These are phyloP conservation scores for Xiphias gladius DNA, from an alignment of 2,113 vertebrate species.

Conservation along the genomic window DNA sequence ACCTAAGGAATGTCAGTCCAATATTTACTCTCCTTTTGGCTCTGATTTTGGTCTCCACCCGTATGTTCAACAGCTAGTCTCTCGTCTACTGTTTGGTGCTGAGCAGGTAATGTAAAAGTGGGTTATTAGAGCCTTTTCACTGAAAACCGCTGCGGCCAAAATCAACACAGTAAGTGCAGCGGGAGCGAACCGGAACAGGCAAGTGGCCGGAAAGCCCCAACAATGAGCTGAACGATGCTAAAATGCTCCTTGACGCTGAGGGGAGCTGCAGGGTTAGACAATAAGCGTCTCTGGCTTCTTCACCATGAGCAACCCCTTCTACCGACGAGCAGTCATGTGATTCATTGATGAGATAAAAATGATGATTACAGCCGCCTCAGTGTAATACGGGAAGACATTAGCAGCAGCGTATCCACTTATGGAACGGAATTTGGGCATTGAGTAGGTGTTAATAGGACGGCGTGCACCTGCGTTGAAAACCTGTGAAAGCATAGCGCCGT, in stretches of 20 bases:
- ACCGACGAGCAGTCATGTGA: neutral
- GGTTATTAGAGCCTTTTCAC: no score
- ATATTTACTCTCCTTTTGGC: neutral
- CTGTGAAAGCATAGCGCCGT: neutral
- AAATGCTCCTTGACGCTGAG: no score
- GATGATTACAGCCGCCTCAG: neutral
- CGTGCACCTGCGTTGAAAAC: neutral
- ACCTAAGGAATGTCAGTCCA: neutral
- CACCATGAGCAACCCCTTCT: no score
- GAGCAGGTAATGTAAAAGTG: neutral
- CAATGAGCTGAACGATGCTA: neutral
- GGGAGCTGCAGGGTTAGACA: no score
- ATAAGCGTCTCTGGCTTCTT: neutral
- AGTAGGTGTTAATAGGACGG: slow-evolving; percentile 3
- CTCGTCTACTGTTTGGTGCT: neutral
- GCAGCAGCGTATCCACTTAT: neutral
- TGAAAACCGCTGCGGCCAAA: no score
- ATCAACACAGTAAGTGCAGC: neutral
- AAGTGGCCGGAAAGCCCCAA: neutral
- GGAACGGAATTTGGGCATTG: neutral
- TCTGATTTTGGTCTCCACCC: neutral
- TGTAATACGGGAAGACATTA: neutral
- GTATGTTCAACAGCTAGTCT: neutral
- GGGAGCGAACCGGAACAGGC: neutral
- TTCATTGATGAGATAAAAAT: neutral